Percentiles rank a stretch among this genome's conserved stretches.
phyloP scores from a whole-genome alignment of 2,888 invertebrate genomes.

The Amiota communis region DNA sequence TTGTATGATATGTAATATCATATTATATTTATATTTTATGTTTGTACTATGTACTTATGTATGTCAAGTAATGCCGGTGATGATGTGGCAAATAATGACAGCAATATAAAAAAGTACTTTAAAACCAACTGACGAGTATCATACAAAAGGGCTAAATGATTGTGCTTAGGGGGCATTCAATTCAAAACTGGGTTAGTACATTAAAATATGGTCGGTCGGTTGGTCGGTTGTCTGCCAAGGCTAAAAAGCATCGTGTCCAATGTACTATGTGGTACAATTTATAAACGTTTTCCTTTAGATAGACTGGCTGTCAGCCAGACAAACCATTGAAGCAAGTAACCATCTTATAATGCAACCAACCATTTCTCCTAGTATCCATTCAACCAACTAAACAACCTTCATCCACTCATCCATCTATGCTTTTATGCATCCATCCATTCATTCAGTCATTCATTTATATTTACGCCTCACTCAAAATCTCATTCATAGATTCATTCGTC shows the following conservation, averaged over 20 bases:
- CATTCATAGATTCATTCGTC: conserved; percentile 5
- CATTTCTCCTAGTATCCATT: no score
- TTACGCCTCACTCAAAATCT: background rate
- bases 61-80: no score
- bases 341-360: no score
- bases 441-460: conserved; percentile 3
- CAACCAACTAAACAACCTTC: background rate
- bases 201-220: no score
- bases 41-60: no score
- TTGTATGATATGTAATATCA: no score
- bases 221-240: conserved; percentile 1
- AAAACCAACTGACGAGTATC: background rate
- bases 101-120: no score
- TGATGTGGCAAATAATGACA: no score
- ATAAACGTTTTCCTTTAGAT: no score
- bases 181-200: conserved; percentile 21
- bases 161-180: conserved; percentile 1
- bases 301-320: no score
- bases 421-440: background rate
- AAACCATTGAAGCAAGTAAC: no score
- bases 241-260: conserved; percentile 5
- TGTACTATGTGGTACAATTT: background rate
- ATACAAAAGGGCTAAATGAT: conserved; percentile 14
- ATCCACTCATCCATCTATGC: background rate
- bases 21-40: no score